These are phyloP conservation scores for Hipparchia sbordonii DNA, from an alignment of 2,888 invertebrate species.

Conservation along the genomic window DNA sequence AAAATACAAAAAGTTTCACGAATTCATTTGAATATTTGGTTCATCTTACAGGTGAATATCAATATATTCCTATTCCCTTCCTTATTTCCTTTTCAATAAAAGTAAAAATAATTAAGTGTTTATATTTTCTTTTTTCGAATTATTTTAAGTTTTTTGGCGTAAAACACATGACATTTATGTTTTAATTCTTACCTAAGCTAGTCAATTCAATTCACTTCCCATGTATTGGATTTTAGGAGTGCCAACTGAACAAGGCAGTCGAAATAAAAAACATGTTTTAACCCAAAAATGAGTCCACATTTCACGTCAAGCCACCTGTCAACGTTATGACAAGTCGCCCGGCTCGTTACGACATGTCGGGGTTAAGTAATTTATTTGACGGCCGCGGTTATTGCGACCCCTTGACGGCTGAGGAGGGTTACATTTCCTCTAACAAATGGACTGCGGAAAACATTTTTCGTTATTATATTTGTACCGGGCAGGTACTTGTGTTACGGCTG, in stretches of 20 bases:
- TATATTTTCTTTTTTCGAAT: too few species aligned
- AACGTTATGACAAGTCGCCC: slow-evolving; percentile 50
- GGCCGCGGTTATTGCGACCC: slow-evolving; percentile 42
- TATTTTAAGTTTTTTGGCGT: too few species aligned
- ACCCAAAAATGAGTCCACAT: slow-evolving; percentile 24
- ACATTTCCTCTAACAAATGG: slow-evolving; percentile 41
- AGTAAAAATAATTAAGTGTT: too few species aligned
- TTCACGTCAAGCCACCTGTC: slow-evolving; percentile 25
- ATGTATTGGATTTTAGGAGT: too few species aligned
- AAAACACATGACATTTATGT: too few species aligned
- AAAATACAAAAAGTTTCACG: too few species aligned
- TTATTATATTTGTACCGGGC: slow-evolving; percentile 38
- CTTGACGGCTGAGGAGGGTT: slow-evolving; percentile 33
- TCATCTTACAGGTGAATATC: too few species aligned
- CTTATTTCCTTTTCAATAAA: too few species aligned
- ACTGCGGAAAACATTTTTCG: slow-evolving; percentile 45
- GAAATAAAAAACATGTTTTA: slow-evolving; percentile 16
- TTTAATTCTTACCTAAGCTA: too few species aligned
- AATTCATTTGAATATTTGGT: too few species aligned
- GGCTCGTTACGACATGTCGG: slow-evolving; percentile 45
- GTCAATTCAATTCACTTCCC: too few species aligned
- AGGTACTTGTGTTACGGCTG: background rate
- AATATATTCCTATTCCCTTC: too few species aligned
- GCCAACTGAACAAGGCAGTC: background rate
- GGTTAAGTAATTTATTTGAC: slow-evolving; percentile 57